Percentiles rank a stretch among this genome's conserved stretches.
These are phyloP conservation scores for Alviniconcha strummeri DNA, from an alignment of 2,888 invertebrate species.

Conservation along the genomic window DNA sequence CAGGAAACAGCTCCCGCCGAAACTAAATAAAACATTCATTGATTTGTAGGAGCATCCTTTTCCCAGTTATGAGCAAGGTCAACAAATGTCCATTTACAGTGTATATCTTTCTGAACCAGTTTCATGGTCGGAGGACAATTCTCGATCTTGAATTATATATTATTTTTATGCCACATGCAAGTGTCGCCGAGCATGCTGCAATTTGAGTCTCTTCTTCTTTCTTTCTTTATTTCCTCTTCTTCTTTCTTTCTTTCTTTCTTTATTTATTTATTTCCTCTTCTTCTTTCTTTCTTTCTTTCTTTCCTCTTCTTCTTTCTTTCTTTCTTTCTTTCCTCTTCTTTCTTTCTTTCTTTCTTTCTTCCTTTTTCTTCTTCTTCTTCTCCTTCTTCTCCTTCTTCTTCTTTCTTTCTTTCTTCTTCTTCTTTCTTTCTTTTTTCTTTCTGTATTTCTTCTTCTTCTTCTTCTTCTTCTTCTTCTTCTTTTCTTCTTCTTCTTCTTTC, in stretches of 20 bases:
- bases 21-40: no score
- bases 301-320: constrained; percentile 4
- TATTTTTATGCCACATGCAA: background rate
- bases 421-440: background rate
- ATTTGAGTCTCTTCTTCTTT: background rate
- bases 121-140: background rate
- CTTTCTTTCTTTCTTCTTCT: background rate
- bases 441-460: background rate
- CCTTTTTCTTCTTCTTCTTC: background rate
- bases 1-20: no score
- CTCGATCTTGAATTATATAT: background rate
- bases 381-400: background rate
- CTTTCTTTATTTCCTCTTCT: background rate
- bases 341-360: background rate
- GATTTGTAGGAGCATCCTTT: no score
- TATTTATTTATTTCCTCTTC: background rate
- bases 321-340: constrained; percentile 3
- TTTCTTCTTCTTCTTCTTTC: background rate
- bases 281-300: background rate
- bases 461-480: background rate
- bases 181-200: background rate
- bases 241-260: background rate
- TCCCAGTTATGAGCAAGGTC: no score
- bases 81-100: no score
- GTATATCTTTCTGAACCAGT: no score